phyloP scores from a whole-genome alignment of 1,140 invertebrate species.

The Dendroctonus ponderosae region DNA sequence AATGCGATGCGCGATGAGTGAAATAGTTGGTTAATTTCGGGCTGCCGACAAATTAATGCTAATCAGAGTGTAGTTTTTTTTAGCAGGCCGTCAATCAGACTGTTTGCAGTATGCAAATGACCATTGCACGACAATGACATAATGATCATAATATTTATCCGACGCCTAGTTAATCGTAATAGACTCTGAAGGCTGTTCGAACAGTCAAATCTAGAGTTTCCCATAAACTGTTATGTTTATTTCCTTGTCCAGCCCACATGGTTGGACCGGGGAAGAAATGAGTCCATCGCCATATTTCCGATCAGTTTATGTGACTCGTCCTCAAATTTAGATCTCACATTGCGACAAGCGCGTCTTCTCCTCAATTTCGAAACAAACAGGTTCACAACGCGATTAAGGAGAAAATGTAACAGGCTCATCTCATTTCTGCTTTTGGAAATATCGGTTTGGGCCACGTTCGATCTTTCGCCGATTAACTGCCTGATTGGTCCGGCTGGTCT shows the following conservation, averaged over 20 bases:
- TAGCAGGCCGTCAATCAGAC: not conserved
- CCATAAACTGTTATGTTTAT: not conserved
- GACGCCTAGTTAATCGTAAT: too few species aligned
- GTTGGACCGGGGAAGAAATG: too few species aligned
- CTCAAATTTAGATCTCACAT: conserved; percentile 19
- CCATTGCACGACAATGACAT: not conserved
- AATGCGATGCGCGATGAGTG: not conserved
- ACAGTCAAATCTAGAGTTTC: not conserved
- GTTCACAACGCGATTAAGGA: conserved; percentile 22
- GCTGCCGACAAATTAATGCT: not conserved
- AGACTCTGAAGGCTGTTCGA: not conserved
- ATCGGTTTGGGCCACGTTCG: conserved; percentile 9
- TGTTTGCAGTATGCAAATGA: not conserved
- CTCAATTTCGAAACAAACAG: conserved; percentile 31
- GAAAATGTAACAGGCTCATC: conserved; percentile 27
- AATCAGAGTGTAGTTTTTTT: not conserved
- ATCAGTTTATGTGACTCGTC: conserved; percentile 11
- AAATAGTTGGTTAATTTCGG: not conserved
- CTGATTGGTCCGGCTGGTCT: too few species aligned
- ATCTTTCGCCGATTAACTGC: not conserved
- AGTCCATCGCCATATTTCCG: not conserved
- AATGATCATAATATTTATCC: not conserved
- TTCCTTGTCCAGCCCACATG: not conserved
- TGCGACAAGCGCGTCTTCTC: conserved; percentile 16
- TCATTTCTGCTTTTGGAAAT: conserved; percentile 22